Evolutionary conservation across 2,797 vertebrate species (phyloP), one percentile per base, ranked within the genome.

Genomic region (Spheniscus humboldti): DNA sequence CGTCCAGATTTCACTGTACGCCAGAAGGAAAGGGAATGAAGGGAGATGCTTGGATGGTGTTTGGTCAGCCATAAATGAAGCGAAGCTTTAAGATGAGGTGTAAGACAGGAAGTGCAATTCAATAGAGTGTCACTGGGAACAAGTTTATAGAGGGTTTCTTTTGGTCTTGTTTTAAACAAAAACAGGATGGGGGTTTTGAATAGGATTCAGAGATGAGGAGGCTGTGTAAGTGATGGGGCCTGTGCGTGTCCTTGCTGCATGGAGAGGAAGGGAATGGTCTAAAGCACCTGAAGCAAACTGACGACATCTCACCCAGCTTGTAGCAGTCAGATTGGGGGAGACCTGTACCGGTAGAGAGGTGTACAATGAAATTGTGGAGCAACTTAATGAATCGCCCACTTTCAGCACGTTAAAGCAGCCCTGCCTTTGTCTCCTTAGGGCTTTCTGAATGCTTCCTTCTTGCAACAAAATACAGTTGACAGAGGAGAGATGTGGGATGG

Each of bases 21-120:
- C 77, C 41, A 57, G 56, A 76, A 92, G 59, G 57, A 71, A 81
- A 31, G 18, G 31, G 73, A 77, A 22, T 27, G 53, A 53, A 52
- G 60, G 37, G 62, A 60, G 89, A 48, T 78, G 82, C 37, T 88
- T 60, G 64, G 41, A 13, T 81, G 79, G 23, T 80, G 72, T 88
- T 96, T 94, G 89, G 63, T 90, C 75, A 83, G 87, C 81, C 72
- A 48, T 90, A 91, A 94, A 89, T 8, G 7, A 85, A 67, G 56
- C 2, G 4, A 89, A 85, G 67, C 71, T 95, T 79, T 39, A 91
- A 57, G 77, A 67, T 67, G 89, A 96, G 79, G 82, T 96, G 69
- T 90, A 91, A 96, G 91, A 62, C 72, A 80, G 94, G 89, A 97
- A 94, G 66, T n/a, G 19, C 62, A 86, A 47, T 90, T 96, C 69